Evolutionary conservation across 2,113 vertebrate species (phyloP).

Genomic region (Vanacampus margaritifer): DNA sequence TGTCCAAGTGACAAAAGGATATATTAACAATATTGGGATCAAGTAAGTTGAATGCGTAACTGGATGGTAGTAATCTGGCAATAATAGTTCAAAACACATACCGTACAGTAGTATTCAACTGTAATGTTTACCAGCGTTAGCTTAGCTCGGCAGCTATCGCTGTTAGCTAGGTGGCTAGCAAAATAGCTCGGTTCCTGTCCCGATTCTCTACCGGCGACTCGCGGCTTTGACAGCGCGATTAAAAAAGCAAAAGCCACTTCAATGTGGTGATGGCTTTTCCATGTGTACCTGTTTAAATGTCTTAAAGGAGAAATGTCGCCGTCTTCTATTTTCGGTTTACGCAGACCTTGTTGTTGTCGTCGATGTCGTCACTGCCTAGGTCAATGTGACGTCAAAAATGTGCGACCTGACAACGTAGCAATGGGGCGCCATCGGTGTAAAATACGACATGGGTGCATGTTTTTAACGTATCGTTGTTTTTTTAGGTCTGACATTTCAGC

Average conservation of each 20-base stretch:
- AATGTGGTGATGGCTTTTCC: not conserved
- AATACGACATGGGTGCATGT: not conserved
- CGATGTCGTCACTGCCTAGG: not conserved
- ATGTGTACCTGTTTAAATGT: not conserved
- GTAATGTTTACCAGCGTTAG: conserved; percentile 39
- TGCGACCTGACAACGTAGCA: not conserved
- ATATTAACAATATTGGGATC: no score
- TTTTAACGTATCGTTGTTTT: no score
- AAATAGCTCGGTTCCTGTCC: not conserved
- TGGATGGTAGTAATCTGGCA: not conserved
- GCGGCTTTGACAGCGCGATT: not conserved
- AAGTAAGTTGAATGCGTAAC: not conserved
- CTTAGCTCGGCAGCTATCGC: conserved; percentile 18
- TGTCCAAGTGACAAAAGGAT: no score
- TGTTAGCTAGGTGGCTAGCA: conserved; percentile 3
- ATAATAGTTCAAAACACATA: not conserved
- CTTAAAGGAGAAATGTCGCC: not conserved
- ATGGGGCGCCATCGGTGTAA: not conserved
- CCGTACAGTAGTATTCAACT: not conserved
- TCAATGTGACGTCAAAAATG: not conserved
- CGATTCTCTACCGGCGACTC: not conserved
- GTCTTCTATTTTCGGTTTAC: not conserved
- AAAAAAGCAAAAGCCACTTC: not conserved
- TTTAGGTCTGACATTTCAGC: no score
- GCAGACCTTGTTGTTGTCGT: not conserved